These are phyloP conservation scores for Gadopsis marmoratus DNA, from an alignment of 2,797 vertebrate genomes.

Conservation along the genomic window DNA sequence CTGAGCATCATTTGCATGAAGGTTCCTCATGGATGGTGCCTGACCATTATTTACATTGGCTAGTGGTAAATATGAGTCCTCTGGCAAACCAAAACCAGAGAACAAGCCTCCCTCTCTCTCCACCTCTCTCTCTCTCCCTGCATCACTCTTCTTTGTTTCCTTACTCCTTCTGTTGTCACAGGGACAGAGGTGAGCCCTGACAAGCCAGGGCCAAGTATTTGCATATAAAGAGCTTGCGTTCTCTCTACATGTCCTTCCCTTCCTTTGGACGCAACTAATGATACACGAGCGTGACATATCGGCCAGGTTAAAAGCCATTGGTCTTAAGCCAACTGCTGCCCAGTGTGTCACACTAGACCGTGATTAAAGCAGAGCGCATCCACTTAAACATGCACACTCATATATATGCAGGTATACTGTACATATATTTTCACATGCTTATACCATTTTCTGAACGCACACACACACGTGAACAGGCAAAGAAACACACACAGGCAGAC, in stretches of 20 bases:
- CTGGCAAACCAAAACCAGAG: constrained; percentile 41
- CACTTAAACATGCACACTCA: constrained; percentile 29
- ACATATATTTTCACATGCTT: constrained; percentile 21
- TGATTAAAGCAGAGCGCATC: constrained; percentile 58
- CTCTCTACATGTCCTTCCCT: constrained; percentile 56
- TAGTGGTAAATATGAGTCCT: constrained; percentile 34
- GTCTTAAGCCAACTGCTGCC: constrained; percentile 65
- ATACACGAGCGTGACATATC: constrained; percentile 69
- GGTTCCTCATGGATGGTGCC: constrained; percentile 32
- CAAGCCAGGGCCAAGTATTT: constrained; percentile 77
- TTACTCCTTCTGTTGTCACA: constrained; percentile 71
- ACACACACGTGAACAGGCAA: constrained; percentile 18
- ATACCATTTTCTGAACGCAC: constrained; percentile 1
- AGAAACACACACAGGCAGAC: constrained; percentile 20
- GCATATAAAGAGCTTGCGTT: constrained; percentile 76
- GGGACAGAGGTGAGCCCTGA: constrained; percentile 79
- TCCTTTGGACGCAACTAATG: constrained; percentile 64
- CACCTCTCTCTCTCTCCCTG: constrained; percentile 40
- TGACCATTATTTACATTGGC: constrained; percentile 62
- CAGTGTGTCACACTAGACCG: constrained; percentile 43
- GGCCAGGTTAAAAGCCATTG: constrained; percentile 71
- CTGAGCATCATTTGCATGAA: constrained; percentile 45
- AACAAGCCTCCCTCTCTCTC: constrained; percentile 16
- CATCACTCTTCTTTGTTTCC: constrained; percentile 60
- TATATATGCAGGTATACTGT: constrained; percentile 20